Conservation (phyloP, 2,113 vertebrate species). For the Capra hircus region DNA sequence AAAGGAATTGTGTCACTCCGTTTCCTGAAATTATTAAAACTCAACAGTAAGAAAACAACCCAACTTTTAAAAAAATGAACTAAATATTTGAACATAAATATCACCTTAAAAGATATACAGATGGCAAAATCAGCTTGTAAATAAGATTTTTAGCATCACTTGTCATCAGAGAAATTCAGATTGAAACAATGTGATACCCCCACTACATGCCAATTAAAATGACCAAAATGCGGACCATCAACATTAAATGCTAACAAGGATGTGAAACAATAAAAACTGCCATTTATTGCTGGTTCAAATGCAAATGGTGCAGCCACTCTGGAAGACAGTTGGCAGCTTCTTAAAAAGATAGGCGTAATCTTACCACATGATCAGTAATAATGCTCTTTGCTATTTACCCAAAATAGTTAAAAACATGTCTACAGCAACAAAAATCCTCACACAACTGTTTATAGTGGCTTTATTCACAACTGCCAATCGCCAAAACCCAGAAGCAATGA, state of each 20-base stretch:
- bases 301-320: fast-evolving
- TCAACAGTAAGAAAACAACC: neutral
- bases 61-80: neutral
- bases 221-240: no score
- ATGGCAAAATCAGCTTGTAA: neutral
- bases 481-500: neutral
- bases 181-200: neutral
- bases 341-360: neutral
- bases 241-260: fast-evolving
- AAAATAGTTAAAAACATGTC: neutral
- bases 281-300: fast-evolving
- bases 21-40: neutral
- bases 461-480: neutral
- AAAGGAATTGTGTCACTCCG: neutral
- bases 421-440: neutral
- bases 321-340: neutral
- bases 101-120: neutral
- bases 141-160: fast-evolving
- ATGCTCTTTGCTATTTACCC: neutral
- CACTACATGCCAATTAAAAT: no score
- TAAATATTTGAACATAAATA: neutral
- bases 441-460: neutral
- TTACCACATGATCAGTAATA: fast-evolving
- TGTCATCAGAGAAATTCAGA: neutral
- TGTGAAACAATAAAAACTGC: no score